Evolutionary conservation across 2,888 invertebrate genomes (phyloP), one percentile per base, ranked within the genome.

Genomic region (Drosophila cracens): DNA sequence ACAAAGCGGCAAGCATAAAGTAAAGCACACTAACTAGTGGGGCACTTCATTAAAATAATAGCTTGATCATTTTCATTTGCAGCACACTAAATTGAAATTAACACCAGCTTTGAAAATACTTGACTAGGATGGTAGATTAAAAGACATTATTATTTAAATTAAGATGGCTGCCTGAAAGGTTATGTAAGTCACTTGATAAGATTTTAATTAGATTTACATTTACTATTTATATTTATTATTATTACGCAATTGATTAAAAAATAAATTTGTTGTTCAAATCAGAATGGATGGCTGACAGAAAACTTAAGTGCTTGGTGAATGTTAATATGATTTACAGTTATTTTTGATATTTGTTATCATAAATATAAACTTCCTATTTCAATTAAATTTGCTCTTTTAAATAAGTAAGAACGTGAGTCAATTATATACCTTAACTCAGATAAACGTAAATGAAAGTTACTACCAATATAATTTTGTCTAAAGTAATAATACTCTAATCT

Each of bases 1-100:
- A 69, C 52, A 67, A 67, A 38, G 46, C 59, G 6, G 11, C 49
- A 27, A 36, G 21, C 54, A 34, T 60, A 21, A 51, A 52, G 11
- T 52, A 16, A 21, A 21, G 21, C 46, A 31, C 11, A 34, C 40
- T 43, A 48, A 27, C 38, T 49, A n/a, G 8, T n/a, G 18, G 18
- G 53, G 11, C 65, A 65, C 36, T 63, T 21, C 33, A 29, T 46
- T 48, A 27, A 48, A 33, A 54, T 10, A 34, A 40, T 62, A 49
- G 8, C 27, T 27, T 29, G 16, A 34, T 25, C 34, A 18, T 36
- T 34, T 27, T 54, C 11, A 18, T 36, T 18, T 36, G 18, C 46
- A 25, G 25, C 16, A 8, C 46, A 46, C 46, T 46, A 8, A 46
- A 46, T 46, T 46, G 16, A 46, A 46, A 21, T 7, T 21, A 46